These are phyloP conservation scores for Orbicella faveolata DNA, from an alignment of 64 coral and sea anemone genomes.

Conservation along the genomic window DNA sequence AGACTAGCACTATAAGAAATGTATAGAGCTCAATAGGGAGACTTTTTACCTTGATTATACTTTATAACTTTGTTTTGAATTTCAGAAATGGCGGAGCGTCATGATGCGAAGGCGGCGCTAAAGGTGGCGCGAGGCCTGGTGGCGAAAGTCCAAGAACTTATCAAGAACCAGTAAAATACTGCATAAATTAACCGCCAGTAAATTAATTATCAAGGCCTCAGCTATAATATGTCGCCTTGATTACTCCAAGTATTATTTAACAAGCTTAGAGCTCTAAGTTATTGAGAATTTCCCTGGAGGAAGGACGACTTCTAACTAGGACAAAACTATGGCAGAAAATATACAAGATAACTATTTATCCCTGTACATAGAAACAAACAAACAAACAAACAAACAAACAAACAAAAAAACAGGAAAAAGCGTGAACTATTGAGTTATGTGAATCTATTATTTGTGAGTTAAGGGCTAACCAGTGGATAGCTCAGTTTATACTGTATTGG, in stretches of 20 bases:
- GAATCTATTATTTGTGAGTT: slow-evolving; percentile 23
- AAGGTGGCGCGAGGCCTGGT: slow-evolving; percentile 67
- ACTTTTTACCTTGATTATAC: no score
- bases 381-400: no score
- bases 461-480: neutral
- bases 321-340: neutral
- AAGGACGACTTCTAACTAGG: neutral
- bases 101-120: slow-evolving; percentile 75
- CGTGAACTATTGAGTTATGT: neutral
- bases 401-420: neutral
- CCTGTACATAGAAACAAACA: slow-evolving; percentile 14
- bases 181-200: neutral
- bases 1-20: no score
- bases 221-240: neutral
- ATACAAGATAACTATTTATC: neutral
- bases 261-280: neutral
- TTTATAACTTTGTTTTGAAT: neutral
- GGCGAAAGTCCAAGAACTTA: slow-evolving; percentile 86
- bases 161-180: slow-evolving; percentile 72
- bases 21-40: no score
- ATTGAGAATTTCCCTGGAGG: neutral
- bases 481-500: neutral
- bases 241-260: neutral
- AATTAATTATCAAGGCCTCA: neutral
- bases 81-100: slow-evolving; percentile 98